Conservation (phyloP, 2,797 vertebrate genomes). For the Sarcophilus harrisii region DNA sequence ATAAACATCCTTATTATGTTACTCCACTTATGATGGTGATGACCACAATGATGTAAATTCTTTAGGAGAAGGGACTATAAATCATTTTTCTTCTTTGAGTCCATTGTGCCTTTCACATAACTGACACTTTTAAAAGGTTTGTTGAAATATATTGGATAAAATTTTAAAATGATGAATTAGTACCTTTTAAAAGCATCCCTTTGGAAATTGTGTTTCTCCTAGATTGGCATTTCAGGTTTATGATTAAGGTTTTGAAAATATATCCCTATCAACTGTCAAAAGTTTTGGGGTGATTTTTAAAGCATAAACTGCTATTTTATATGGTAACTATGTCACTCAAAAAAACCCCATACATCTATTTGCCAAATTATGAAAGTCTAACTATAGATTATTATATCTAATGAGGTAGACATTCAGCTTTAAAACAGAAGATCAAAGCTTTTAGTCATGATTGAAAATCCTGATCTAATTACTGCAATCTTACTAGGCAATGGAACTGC, state of each 20-base stretch:
- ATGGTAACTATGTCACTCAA: background rate
- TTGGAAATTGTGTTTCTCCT: background rate
- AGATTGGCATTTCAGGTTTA: background rate
- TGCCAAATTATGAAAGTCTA: slow-evolving; percentile 60
- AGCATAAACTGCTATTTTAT: background rate
- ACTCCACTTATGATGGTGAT: background rate
- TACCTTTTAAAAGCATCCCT: background rate
- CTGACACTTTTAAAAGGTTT: background rate
- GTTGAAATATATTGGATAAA: background rate
- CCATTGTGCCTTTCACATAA: background rate
- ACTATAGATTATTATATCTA: slow-evolving; percentile 66
- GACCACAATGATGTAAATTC: slow-evolving; percentile 36
- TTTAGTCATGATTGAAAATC: slow-evolving; percentile 44
- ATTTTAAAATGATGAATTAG: background rate
- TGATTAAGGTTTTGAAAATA: background rate
- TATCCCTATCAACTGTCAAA: background rate
- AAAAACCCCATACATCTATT: background rate
- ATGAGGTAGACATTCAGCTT: slow-evolving; percentile 70
- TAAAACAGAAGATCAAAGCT: slow-evolving; percentile 56
- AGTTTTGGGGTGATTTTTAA: background rate
- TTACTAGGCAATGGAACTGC: background rate
- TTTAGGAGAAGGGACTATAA: background rate
- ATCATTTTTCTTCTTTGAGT: background rate
- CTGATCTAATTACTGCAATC: slow-evolving; percentile 48
- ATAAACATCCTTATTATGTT: background rate